A percentile compares a stretch with the other conserved stretches of the same genome.
These are phyloP conservation scores for Drosophila yooni DNA, from an alignment of 2,888 invertebrate species.

Conservation along the genomic window DNA sequence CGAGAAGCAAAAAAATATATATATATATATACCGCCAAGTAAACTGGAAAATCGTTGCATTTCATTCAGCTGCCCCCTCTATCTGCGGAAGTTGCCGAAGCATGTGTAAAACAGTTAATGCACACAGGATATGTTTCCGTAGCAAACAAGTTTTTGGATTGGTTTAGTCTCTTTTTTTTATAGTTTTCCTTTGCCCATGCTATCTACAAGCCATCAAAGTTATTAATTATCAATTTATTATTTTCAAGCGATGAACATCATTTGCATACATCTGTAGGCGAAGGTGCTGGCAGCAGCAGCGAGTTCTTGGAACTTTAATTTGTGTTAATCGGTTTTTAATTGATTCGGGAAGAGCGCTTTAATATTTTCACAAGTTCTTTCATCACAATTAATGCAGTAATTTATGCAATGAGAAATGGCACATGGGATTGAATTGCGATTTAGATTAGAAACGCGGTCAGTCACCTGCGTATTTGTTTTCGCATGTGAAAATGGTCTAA, in stretches of 20 bases:
- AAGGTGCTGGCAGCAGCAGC: slow-evolving; percentile 20
- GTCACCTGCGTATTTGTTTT: slow-evolving; percentile 38
- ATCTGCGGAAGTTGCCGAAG: slow-evolving; percentile 82
- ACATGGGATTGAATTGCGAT: slow-evolving; percentile 10
- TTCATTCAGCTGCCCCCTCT: slow-evolving; percentile 21
- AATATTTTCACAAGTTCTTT: slow-evolving; percentile 70
- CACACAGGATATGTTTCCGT: slow-evolving; percentile 80
- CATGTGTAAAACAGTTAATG: slow-evolving; percentile 83
- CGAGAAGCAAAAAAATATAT: slow-evolving; percentile 29
- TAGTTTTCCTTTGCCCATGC: slow-evolving; percentile 7
- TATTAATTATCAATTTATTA: slow-evolving; percentile 75
- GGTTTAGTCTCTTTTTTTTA: slow-evolving; percentile 11
- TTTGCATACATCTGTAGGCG: slow-evolving; percentile 29
- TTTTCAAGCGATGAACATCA: slow-evolving; percentile 61
- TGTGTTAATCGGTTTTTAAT: slow-evolving; percentile 72
- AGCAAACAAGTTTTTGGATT: slow-evolving; percentile 55
- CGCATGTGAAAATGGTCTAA: not conserved
- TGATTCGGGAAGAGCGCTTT: slow-evolving; percentile 72
- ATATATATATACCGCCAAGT: slow-evolving; percentile 39
- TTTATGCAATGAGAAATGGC: slow-evolving; percentile 62
- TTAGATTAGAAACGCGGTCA: slow-evolving; percentile 48
- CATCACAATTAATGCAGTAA: slow-evolving; percentile 27
- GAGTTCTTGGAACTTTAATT: slow-evolving; percentile 21
- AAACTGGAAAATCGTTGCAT: slow-evolving; percentile 63
- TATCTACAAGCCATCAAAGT: slow-evolving; percentile 51